Evolutionary conservation across 1,140 invertebrate species (phyloP).

Genomic region (Latrodectus geometricus): DNA sequence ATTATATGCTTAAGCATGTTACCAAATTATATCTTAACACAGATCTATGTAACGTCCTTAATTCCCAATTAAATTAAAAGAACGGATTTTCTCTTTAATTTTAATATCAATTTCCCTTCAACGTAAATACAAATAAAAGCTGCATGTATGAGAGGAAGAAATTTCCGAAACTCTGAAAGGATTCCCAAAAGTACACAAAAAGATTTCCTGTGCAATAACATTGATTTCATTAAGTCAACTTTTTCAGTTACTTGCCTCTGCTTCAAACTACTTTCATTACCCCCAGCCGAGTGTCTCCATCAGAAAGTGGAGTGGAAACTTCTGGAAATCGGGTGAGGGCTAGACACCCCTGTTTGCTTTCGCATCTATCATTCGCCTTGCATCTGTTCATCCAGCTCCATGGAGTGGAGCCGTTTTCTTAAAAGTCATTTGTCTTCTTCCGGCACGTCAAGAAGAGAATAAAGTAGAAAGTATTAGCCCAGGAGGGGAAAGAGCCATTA

Average conservation of each 20-base stretch:
- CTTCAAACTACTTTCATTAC: not conserved
- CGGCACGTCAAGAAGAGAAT: not conserved
- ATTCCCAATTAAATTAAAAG: too few relatives aligned
- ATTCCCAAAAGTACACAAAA: not conserved
- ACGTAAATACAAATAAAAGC: too few relatives aligned
- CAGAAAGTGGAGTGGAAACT: not conserved
- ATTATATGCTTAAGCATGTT: too few relatives aligned
- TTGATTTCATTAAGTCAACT: not conserved
- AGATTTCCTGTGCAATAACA: not conserved
- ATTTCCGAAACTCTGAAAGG: too few relatives aligned
- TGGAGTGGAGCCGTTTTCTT: conserved; percentile 5
- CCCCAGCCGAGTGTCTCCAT: not conserved
- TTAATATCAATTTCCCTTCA: too few relatives aligned
- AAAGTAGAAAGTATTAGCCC: conserved; percentile 21
- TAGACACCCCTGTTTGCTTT: conserved; percentile 29
- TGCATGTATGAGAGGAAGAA: too few relatives aligned
- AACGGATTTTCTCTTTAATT: too few relatives aligned
- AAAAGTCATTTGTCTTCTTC: conserved; percentile 48
- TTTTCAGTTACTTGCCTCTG: not conserved
- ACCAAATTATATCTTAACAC: too few relatives aligned
- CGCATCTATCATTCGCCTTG: conserved; percentile 40
- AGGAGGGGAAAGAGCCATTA: not conserved
- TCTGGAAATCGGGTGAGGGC: conserved; percentile 5
- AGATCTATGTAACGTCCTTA: too few relatives aligned
- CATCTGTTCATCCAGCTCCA: not conserved